Percentiles rank a stretch among this genome's conserved stretches.
Evolutionary conservation across 2,797 vertebrate genomes (phyloP).

Genomic region (Gadopsis marmoratus): DNA sequence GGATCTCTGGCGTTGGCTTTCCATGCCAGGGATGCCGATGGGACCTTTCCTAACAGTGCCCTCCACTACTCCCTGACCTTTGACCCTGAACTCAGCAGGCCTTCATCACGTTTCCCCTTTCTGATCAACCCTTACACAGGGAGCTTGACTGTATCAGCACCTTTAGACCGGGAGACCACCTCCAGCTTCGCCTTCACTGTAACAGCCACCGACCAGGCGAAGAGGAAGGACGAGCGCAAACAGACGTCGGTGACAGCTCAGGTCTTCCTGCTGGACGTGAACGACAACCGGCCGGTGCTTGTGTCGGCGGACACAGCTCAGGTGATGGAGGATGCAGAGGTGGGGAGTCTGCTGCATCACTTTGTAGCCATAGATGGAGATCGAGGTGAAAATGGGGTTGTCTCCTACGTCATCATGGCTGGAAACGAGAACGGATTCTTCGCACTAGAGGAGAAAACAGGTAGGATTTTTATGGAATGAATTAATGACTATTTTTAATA

Average conservation of each 20-base stretch:
- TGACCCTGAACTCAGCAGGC: conserved; percentile 35
- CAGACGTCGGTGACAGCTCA: conserved; percentile 83
- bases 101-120: conserved; percentile 80
- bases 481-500: neutral
- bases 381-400: conserved; percentile 85
- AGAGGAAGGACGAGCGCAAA: conserved; percentile 80
- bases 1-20: conserved; percentile 89
- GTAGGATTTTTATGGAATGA: conserved; percentile 70
- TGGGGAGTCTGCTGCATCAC: conserved; percentile 88
- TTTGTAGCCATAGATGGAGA: conserved; percentile 89
- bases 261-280: conserved; percentile 90
- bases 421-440: conserved; percentile 88
- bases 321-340: conserved; percentile 86
- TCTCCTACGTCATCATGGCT: conserved; percentile 86
- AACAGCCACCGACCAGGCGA: conserved; percentile 87
- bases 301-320: conserved; percentile 76
- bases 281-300: conserved; percentile 92
- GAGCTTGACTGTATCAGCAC: conserved; percentile 82
- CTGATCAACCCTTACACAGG: conserved; percentile 87
- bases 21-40: conserved; percentile 91
- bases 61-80: conserved; percentile 87
- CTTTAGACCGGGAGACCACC: conserved; percentile 87
- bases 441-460: conserved; percentile 88
- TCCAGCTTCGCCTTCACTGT: conserved; percentile 85
- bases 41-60: conserved; percentile 88